Evolutionary conservation across 2,113 vertebrate genomes (phyloP).

Genomic region (Balaeniceps rex): DNA sequence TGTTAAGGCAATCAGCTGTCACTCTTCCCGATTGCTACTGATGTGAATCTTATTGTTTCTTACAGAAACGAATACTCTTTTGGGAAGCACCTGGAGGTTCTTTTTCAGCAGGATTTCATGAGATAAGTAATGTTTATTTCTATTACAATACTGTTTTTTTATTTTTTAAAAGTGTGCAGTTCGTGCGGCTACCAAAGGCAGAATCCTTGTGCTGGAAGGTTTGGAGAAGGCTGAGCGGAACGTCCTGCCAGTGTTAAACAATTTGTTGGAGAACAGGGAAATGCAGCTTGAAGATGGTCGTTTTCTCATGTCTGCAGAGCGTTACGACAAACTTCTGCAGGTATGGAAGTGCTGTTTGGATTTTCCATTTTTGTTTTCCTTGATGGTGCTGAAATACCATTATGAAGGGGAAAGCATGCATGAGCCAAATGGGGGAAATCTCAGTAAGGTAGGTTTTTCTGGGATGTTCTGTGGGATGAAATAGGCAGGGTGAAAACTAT

Average conservation of each 20-base stretch:
- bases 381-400: neutral
- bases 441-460: neutral
- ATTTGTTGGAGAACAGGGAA: slow-evolving; percentile 95
- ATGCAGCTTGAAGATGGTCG: slow-evolving; percentile 98
- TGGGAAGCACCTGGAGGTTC: neutral
- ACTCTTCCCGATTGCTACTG: neutral
- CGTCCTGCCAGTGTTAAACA: slow-evolving; percentile 92
- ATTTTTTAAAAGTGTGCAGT: slow-evolving; percentile 86
- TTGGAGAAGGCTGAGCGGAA: slow-evolving; percentile 96
- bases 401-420: neutral
- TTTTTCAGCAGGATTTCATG: neutral
- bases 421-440: neutral
- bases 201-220: slow-evolving; percentile 92
- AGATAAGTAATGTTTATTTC: neutral
- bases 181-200: slow-evolving; percentile 89
- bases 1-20: neutral
- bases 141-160: neutral
- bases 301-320: slow-evolving; percentile 92
- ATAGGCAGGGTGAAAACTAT: neutral
- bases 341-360: slow-evolving; percentile 56
- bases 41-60: neutral
- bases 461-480: neutral
- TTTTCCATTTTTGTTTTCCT: neutral
- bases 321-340: slow-evolving; percentile 92
- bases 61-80: neutral